phyloP scores from a whole-genome alignment of 2,888 invertebrate species.

The Drosophila pseudotakahashii region DNA sequence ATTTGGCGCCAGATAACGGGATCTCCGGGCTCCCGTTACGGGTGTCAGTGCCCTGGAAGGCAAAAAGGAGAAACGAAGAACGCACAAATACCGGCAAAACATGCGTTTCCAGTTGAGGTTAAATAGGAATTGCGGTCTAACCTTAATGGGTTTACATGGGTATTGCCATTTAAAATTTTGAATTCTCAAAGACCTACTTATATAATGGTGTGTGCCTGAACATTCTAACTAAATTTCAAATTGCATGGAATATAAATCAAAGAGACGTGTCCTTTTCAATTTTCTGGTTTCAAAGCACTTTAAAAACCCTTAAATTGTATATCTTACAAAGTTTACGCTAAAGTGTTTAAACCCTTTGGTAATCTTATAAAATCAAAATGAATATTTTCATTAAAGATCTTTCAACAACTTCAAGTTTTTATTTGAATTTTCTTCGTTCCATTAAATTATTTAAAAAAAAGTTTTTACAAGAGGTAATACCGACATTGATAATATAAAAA shows the following conservation, averaged over 20 bases:
- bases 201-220: neutral
- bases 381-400: no score
- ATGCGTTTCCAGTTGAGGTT: constrained; percentile 65
- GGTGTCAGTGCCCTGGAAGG: constrained; percentile 32
- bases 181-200: neutral
- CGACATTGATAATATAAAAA: no score
- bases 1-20: constrained; percentile 76
- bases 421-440: no score
- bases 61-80: constrained; percentile 25
- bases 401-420: no score
- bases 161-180: neutral
- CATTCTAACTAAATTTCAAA: neutral
- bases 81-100: constrained; percentile 30
- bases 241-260: no score
- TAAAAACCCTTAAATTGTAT: no score
- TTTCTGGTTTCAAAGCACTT: neutral
- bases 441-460: no score
- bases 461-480: no score
- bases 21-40: constrained; percentile 55
- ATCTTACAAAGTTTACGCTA: no score
- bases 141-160: constrained; percentile 8
- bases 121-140: constrained; percentile 36
- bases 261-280: neutral
- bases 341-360: no score
- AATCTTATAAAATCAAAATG: no score